phyloP scores from a whole-genome alignment of 2,888 invertebrate species.

The Melinaea marsaeus region DNA sequence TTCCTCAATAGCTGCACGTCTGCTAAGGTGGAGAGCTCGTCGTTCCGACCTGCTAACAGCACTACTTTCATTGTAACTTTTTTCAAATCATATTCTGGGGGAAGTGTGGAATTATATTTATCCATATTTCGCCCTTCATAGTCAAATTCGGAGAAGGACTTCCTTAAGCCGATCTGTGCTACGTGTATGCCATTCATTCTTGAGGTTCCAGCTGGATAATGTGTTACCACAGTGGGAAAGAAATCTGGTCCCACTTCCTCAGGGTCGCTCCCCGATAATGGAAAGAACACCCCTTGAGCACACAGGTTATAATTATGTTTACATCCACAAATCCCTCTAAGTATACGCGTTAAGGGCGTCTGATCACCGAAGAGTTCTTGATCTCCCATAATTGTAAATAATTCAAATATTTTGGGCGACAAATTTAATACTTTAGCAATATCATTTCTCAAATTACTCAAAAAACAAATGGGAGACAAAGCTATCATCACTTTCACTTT shows the following conservation, averaged over 20 bases:
- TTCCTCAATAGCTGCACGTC: conserved; percentile 36
- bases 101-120: conserved; percentile 30
- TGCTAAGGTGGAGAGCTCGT: conserved; percentile 60
- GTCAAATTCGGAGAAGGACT: conserved; percentile 35
- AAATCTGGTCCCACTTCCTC: conserved; percentile 72
- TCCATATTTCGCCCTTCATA: conserved; percentile 34
- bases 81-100: conserved; percentile 39
- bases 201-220: conserved; percentile 42
- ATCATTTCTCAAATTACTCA: conserved; percentile 50
- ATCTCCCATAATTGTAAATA: conserved; percentile 52
- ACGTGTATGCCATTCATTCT: conserved; percentile 39
- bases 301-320: conserved; percentile 34
- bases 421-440: conserved; percentile 40
- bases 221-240: conserved; percentile 34
- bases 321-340: conserved; percentile 29
- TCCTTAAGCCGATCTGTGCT: conserved; percentile 33
- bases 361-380: conserved; percentile 37
- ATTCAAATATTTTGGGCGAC: conserved; percentile 43
- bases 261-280: conserved; percentile 67
- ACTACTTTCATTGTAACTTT: conserved; percentile 42
- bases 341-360: conserved; percentile 16
- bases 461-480: conserved; percentile 75
- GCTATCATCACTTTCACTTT: conserved; percentile 72
- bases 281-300: conserved; percentile 53
- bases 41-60: conserved; percentile 71